Evolutionary conservation across 1,140 invertebrate species (phyloP).

Genomic region (Phthorimaea operculella): DNA sequence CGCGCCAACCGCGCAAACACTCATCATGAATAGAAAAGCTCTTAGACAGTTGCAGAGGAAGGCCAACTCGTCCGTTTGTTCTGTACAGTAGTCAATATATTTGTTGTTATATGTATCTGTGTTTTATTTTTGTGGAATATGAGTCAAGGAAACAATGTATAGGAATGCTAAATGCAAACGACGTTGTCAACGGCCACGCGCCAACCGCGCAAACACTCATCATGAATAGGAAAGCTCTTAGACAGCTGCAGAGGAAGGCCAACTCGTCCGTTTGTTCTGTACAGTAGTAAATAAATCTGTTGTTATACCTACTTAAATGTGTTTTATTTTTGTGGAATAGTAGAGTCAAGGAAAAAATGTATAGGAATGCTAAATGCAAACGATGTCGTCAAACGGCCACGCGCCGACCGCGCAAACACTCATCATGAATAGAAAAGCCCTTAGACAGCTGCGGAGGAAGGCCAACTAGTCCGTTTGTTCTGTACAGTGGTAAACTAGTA

Average conservation of each 20-base stretch:
- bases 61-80: conserved; percentile 55
- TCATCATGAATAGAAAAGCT: conserved; percentile 60
- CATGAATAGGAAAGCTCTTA: conserved; percentile 56
- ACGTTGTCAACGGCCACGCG: too few species aligned
- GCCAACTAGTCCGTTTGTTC: conserved; percentile 55
- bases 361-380: too few species aligned
- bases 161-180: too few species aligned
- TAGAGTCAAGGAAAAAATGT: too few species aligned
- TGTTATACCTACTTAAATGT: too few species aligned
- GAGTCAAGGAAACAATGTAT: too few species aligned
- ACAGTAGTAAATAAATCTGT: conserved; percentile 32
- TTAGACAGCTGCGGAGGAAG: conserved; percentile 49
- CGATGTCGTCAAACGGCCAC: too few species aligned
- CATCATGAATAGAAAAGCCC: conserved; percentile 57
- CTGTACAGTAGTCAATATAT: conserved; percentile 39
- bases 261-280: conserved; percentile 56
- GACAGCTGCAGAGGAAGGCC: conserved; percentile 47
- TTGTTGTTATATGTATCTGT: neutral
- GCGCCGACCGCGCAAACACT: conserved; percentile 33
- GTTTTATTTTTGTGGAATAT: conserved; percentile 1
- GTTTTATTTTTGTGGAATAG: conserved; percentile 1
- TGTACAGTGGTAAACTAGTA: conserved; percentile 48
- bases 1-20: conserved; percentile 18
- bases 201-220: conserved; percentile 34
- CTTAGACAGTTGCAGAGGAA: conserved; percentile 50